These are phyloP conservation scores for Cheilosia scutellata DNA, from an alignment of 2,888 invertebrate species.

Conservation along the genomic window DNA sequence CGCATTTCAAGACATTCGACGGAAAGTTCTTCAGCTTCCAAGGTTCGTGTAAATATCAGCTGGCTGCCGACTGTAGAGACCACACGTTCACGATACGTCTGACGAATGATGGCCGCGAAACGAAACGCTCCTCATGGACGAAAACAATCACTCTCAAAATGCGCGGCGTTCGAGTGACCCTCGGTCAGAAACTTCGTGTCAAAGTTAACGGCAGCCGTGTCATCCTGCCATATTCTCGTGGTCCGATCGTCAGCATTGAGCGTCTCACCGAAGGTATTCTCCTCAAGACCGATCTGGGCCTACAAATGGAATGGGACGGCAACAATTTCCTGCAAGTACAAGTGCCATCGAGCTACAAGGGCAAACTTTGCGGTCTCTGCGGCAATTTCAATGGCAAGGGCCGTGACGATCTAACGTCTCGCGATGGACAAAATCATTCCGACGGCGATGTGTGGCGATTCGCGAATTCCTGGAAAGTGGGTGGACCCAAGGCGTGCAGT, in stretches of 20 bases:
- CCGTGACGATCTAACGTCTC: conserved; percentile 92
- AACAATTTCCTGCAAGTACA: conserved; percentile 96
- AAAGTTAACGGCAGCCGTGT: conserved; percentile 93
- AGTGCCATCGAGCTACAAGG: conserved; percentile 89
- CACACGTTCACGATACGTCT: conserved; percentile 94
- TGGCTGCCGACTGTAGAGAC: conserved; percentile 92
- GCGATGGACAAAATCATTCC: conserved; percentile 88
- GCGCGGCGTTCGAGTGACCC: conserved; percentile 90
- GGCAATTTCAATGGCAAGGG: conserved; percentile 96
- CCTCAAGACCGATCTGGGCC: conserved; percentile 89
- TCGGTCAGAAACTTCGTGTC: conserved; percentile 93
- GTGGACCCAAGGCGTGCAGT: conserved; percentile 90
- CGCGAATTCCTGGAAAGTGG: conserved; percentile 96
- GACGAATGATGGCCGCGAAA: conserved; percentile 93
- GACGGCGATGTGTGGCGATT: conserved; percentile 88
- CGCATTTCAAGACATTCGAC: conserved; percentile 97
- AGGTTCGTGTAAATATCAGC: conserved; percentile 96
- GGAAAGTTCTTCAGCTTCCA: conserved; percentile 97
- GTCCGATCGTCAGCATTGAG: conserved; percentile 86
- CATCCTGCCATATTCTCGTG: conserved; percentile 87
- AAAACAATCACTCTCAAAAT: conserved; percentile 93
- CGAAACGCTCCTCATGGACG: conserved; percentile 94
- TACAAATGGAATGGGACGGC: conserved; percentile 96
- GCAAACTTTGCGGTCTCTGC: conserved; percentile 94
- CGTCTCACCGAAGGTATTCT: conserved; percentile 88